A percentile compares a stretch with the other conserved stretches of the same genome.
phyloP scores from a whole-genome alignment of 2,113 vertebrate genomes.

The Syngnathoides biaculeatus region DNA sequence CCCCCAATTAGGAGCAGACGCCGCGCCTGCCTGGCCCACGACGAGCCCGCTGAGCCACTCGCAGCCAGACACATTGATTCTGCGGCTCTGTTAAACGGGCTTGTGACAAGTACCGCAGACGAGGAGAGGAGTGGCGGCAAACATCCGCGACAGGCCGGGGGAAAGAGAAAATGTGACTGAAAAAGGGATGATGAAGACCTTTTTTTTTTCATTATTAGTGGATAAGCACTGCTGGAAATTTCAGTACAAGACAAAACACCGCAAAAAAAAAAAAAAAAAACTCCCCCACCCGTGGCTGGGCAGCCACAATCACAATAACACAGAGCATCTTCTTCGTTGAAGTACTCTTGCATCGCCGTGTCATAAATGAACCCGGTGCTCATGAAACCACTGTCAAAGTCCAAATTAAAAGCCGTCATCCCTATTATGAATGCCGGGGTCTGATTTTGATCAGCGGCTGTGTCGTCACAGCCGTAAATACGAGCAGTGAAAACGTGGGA shows the following conservation, averaged over 20 bases:
- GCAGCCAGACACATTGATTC: constrained; percentile 61
- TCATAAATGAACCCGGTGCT: constrained; percentile 44
- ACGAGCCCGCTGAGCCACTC: constrained; percentile 51
- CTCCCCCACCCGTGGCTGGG: constrained; percentile 43
- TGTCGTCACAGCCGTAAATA: constrained; percentile 37
- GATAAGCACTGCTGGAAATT: constrained; percentile 55
- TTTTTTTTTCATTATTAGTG: constrained; percentile 49
- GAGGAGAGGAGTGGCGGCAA: constrained; percentile 46
- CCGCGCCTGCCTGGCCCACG: constrained; percentile 57
- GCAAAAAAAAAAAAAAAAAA: constrained; percentile 43
- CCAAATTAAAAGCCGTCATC: constrained; percentile 22
- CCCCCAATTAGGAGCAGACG: constrained; percentile 75
- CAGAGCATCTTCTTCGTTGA: constrained; percentile 42
- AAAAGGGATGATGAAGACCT: constrained; percentile 45
- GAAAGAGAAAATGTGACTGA: constrained; percentile 47
- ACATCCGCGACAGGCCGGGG: constrained; percentile 60
- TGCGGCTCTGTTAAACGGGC: constrained; percentile 62
- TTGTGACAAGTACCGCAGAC: constrained; percentile 64
- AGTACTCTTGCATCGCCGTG: constrained; percentile 42
- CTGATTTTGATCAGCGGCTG: constrained; percentile 18
- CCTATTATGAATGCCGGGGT: constrained; percentile 32
- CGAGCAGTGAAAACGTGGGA: constrained; percentile 42
- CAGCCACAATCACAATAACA: constrained; percentile 49
- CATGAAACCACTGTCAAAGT: constrained; percentile 42
- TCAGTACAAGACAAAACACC: constrained; percentile 64